Evolutionary conservation across 2,888 invertebrate genomes (phyloP).

Genomic region (Willowsia nigromaculata): DNA sequence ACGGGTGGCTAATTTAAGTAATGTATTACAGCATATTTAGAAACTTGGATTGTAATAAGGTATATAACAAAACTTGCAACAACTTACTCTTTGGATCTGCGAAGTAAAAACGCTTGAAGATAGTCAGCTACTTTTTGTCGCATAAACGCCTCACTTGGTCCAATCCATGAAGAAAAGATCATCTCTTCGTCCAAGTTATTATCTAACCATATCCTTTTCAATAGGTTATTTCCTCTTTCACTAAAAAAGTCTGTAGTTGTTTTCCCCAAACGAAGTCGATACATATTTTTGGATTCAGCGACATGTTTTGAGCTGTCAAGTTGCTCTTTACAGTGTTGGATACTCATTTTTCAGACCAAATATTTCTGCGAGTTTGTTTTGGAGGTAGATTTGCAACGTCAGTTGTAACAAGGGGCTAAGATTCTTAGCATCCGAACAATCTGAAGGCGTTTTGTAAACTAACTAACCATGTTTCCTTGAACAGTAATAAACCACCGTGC

Average conservation of each 20-base stretch:
- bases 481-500: not conserved
- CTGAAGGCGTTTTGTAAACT: not conserved
- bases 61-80: not conserved
- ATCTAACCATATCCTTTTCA: constrained; percentile 68
- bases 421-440: not conserved
- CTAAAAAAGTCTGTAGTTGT: constrained; percentile 66
- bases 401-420: not conserved
- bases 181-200: constrained; percentile 67
- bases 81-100: constrained; percentile 42
- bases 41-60: too few relatives aligned
- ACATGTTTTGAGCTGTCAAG: not conserved
- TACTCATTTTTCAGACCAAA: not conserved
- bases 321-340: not conserved
- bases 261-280: constrained; percentile 42
- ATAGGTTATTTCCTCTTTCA: constrained; percentile 56
- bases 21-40: too few relatives aligned
- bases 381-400: too few relatives aligned
- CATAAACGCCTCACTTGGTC: constrained; percentile 61
- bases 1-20: not conserved
- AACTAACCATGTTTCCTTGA: not conserved
- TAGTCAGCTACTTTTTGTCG: constrained; percentile 71
- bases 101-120: constrained; percentile 60
- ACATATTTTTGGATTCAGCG: constrained; percentile 13
- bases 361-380: too few relatives aligned
- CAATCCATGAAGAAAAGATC: constrained; percentile 70